Percentiles rank a stretch among this genome's conserved stretches.
Conservation (phyloP, 2,888 invertebrate genomes). For the Listrodromus nycthemerus region DNA sequence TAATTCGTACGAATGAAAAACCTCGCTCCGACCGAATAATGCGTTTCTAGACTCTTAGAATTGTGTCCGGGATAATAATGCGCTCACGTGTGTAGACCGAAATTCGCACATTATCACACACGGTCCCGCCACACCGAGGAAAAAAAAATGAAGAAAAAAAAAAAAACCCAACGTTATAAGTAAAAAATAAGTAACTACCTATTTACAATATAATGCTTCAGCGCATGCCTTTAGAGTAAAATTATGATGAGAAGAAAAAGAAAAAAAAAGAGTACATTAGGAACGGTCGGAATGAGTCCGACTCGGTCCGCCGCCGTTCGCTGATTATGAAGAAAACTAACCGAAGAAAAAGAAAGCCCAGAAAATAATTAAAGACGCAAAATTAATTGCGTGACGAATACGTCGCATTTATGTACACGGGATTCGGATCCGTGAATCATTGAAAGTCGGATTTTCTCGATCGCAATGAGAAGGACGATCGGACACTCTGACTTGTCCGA, state of each 20-base stretch:
- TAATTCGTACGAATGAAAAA: conserved; percentile 63
- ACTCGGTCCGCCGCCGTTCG: conserved; percentile 3
- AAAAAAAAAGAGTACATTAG: conserved; percentile 50
- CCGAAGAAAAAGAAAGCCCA: conserved; percentile 6
- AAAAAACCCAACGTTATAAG: conserved; percentile 63
- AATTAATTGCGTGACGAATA: conserved; percentile 37
- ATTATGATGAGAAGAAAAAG: conserved; percentile 33
- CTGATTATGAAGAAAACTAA: conserved; percentile 25
- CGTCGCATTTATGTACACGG: conserved; percentile 43
- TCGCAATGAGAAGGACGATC: background rate
- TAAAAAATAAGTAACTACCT: conserved; percentile 77
- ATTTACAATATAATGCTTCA: conserved; percentile 81
- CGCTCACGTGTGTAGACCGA: conserved; percentile 82
- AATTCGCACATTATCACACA: conserved; percentile 66
- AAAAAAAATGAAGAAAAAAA: conserved; percentile 70
- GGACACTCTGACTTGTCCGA: conserved; percentile 33
- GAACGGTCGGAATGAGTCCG: conserved; percentile 29
- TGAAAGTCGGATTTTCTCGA: conserved; percentile 31
- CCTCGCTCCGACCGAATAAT: conserved; percentile 67
- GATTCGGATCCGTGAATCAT: conserved; percentile 17
- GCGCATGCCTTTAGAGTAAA: conserved; percentile 78
- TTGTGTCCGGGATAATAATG: conserved; percentile 82
- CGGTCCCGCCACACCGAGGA: conserved; percentile 25
- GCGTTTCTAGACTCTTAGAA: conserved; percentile 78
- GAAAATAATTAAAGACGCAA: conserved; percentile 36